A percentile compares a stretch with the other conserved stretches of the same genome.
phyloP scores from a whole-genome alignment of 2,113 vertebrate genomes.

The Phasianus colchicus region DNA sequence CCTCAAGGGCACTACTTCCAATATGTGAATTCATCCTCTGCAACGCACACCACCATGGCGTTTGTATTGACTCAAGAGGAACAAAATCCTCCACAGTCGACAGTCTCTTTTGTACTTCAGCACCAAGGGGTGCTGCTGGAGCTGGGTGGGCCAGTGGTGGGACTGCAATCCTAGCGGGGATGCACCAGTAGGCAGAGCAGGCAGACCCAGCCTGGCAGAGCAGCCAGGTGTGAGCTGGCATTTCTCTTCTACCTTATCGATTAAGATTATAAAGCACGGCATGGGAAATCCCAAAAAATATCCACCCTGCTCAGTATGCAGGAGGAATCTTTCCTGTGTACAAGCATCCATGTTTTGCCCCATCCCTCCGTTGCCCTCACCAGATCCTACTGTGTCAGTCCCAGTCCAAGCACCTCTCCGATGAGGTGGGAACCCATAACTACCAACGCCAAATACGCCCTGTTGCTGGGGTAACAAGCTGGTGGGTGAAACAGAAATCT shows the following conservation, averaged over 20 bases:
- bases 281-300: constrained; percentile 14
- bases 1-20: constrained; percentile 27
- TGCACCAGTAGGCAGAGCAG: neutral
- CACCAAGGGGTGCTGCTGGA: neutral
- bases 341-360: neutral
- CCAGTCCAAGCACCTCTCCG: neutral
- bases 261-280: constrained; percentile 19
- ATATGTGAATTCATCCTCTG: neutral
- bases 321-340: constrained; percentile 4
- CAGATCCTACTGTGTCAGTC: neutral
- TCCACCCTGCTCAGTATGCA: constrained; percentile 21
- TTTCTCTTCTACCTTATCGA: neutral
- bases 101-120: fast-evolving
- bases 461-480: constrained; percentile 72
- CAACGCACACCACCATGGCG: neutral
- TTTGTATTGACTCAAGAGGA: neutral
- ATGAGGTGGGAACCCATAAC: neutral
- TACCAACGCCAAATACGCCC: constrained; percentile 28
- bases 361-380: neutral
- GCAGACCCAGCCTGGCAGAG: neutral
- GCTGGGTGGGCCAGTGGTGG: neutral
- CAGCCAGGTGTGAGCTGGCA: neutral
- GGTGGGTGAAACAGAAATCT: constrained; percentile 21
- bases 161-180: neutral
- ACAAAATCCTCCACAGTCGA: neutral